Conservation (phyloP, 2,888 invertebrate species). For the Ethmia dodecea region DNA sequence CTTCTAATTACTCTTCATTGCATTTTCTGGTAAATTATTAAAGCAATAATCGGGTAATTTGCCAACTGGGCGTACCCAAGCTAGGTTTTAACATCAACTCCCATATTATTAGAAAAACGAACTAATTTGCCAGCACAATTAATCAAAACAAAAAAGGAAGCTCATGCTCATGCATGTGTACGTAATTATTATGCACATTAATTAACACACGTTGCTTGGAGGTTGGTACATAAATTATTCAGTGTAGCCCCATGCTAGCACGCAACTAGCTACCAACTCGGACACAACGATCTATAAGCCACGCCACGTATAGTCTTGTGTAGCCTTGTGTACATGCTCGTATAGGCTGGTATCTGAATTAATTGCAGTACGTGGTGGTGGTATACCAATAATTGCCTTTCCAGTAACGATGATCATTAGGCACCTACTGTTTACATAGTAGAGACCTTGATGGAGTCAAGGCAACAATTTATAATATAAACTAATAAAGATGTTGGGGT, state of each 20-base stretch:
- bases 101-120: conserved; percentile 42
- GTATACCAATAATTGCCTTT: too few relatives aligned
- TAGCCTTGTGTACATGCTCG: neutral
- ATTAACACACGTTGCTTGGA: conserved; percentile 52
- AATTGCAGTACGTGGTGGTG: too few relatives aligned
- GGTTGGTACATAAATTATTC: conserved; percentile 60
- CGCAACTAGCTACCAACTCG: conserved; percentile 47
- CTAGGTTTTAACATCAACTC: conserved; percentile 6
- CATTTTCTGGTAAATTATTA: too few relatives aligned
- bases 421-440: too few relatives aligned
- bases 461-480: too few relatives aligned
- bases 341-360: neutral
- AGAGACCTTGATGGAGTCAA: too few relatives aligned
- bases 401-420: too few relatives aligned
- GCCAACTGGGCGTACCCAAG: conserved; percentile 14
- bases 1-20: too few relatives aligned
- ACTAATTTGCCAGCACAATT: conserved; percentile 66
- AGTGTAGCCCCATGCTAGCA: conserved; percentile 33
- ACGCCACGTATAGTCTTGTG: neutral
- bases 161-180: conserved; percentile 60
- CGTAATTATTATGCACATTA: conserved; percentile 76
- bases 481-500: too few relatives aligned
- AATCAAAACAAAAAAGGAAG: conserved; percentile 75
- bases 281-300: too few relatives aligned
- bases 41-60: too few relatives aligned